Evolutionary conservation across 2,797 vertebrate species (phyloP).

Genomic region (Rhincodon typus): DNA sequence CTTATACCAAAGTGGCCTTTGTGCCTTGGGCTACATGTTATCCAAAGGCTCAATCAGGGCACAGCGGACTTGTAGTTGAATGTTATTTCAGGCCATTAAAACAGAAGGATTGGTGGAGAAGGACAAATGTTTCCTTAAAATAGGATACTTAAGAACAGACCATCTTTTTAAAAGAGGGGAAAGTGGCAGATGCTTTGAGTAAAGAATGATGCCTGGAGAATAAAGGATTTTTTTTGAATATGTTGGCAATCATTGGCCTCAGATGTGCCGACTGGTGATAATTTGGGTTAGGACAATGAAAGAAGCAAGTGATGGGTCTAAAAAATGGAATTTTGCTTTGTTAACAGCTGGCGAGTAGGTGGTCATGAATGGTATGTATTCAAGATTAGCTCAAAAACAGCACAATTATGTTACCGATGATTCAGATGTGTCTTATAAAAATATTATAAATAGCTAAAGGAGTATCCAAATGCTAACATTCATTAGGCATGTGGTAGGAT

Average conservation of each 20-base stretch:
- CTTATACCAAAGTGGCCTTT: not conserved
- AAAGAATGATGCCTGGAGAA: not conserved
- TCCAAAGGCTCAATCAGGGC: not conserved
- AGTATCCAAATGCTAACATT: not conserved
- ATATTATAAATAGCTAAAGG: not conserved
- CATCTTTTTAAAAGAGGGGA: not conserved
- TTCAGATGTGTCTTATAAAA: not conserved
- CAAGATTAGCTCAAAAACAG: not conserved
- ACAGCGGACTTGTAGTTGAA: not conserved
- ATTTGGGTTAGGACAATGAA: not conserved
- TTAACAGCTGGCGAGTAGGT: not conserved
- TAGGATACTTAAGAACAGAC: not conserved
- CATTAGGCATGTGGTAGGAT: not conserved
- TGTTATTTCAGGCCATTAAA: not conserved
- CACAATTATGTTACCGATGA: not conserved
- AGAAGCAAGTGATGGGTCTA: not conserved
- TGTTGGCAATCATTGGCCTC: not conserved
- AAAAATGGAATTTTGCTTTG: not conserved
- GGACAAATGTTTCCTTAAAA: not conserved
- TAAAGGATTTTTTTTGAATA: no score
- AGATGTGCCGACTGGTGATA: not conserved
- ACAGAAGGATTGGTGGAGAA: not conserved
- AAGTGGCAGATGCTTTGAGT: not conserved
- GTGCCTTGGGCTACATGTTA: not conserved
- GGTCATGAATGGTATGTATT: not conserved